Evolutionary conservation across 2,797 vertebrate species (phyloP), one percentile per base, ranked within the genome.

Genomic region (Alectoris magna): DNA sequence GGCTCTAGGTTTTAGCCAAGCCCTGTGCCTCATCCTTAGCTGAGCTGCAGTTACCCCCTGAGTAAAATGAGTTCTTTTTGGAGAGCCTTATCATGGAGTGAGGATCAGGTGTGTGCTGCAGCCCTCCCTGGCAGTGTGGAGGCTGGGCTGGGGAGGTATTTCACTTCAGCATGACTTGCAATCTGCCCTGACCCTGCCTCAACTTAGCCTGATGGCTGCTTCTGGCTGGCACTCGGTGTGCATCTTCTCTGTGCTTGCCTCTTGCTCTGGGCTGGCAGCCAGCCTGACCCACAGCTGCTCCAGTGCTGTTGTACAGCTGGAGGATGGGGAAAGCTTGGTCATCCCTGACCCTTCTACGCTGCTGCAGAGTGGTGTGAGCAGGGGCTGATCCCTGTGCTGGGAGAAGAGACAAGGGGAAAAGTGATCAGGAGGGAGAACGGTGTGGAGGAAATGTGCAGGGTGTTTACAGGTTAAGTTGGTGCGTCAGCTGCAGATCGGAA

Each of bases 131-230:
- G 48, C 5, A 11, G 55, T 0, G 7, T 6, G 34, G 77, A 67
- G 51, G 11, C 38, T 70, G 68, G 18, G 36, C 68, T n/a, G 64
- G 58, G 74, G 34, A 94, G 73, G 76, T 67, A 34, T 79, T 90
- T 78, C 70, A 11, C 83, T 90, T 48, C 83, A 76, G 86, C 88
- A 70, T 96, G 93, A 96, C 94, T 95, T 96, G 94, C 95, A 95
- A 36, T 90, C 86, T 84, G 49, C 41, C 80, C 51, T 68, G 15
- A 48, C 86, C 73, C 88, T 72, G 56, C 48, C 56, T 94, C 74
- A 68, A 0, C 71, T 79, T 41, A 13, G n/a, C 60, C 39, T 1
- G 0, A 43, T 22, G 21, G 36, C n/a, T 78, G 87, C 93, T 88
- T 77, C 89, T 1, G 17, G 17, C 86, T 89, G 84, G 56, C 13